A percentile compares a stretch with the other conserved stretches of the same genome.
These are phyloP conservation scores for Tetrapedia diversipes DNA, from an alignment of 2,888 invertebrate genomes.

Conservation along the genomic window DNA sequence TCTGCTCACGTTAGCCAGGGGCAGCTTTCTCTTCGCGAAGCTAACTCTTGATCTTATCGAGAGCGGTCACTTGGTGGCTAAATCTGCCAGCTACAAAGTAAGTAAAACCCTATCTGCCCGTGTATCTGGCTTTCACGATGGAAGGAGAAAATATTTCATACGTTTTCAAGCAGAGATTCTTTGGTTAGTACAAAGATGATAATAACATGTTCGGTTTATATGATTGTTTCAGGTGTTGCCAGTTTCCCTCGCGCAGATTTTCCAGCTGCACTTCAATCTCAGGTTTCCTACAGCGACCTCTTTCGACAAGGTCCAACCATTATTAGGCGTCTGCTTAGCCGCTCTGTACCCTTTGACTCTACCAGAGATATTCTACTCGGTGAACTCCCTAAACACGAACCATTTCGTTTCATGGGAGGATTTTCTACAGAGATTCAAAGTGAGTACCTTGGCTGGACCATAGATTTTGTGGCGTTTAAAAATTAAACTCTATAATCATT, in stretches of 20 bases:
- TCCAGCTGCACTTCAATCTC: conserved; percentile 94
- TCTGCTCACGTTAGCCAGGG: conserved; percentile 91
- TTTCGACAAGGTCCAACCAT: conserved; percentile 94
- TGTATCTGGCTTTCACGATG: conserved; percentile 14
- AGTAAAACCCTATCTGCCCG: not conserved
- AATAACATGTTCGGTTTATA: not conserved
- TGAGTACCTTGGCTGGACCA: conserved; percentile 62
- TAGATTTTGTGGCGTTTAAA: not conserved
- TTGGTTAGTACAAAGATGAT: not conserved
- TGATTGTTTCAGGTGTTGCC: conserved; percentile 86
- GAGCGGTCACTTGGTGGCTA: conserved; percentile 94
- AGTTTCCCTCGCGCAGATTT: conserved; percentile 94
- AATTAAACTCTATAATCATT: not conserved
- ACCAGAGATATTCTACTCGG: conserved; percentile 95
- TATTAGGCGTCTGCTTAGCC: conserved; percentile 95
- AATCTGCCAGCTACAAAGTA: conserved; percentile 96
- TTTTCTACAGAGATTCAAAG: conserved; percentile 93
- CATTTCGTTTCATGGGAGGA: conserved; percentile 94
- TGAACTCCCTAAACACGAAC: conserved; percentile 92
- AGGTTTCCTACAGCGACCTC: conserved; percentile 95
- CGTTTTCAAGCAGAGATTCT: not conserved
- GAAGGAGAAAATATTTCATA: not conserved
- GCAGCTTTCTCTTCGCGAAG: conserved; percentile 96
- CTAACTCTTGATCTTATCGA: conserved; percentile 96
- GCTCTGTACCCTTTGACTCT: conserved; percentile 95